Evolutionary conservation across 2,888 invertebrate species (phyloP).

Genomic region (Hyposoter didymator): DNA sequence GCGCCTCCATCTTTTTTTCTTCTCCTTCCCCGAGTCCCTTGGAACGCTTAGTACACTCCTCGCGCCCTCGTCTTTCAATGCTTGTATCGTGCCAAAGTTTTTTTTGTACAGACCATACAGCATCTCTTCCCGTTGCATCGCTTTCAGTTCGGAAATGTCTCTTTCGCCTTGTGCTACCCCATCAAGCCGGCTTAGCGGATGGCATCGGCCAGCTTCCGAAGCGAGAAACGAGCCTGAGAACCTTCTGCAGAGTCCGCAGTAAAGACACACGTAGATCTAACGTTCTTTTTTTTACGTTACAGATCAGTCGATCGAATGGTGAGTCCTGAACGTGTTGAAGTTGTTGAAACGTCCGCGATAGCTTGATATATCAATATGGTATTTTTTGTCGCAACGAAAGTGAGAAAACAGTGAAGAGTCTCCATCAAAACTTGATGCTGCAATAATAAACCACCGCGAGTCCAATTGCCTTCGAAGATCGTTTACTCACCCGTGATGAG

Average conservation of each 20-base stretch:
- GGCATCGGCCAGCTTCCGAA: constrained; percentile 21
- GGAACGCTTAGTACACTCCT: constrained; percentile 46
- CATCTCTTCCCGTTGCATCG: constrained; percentile 42
- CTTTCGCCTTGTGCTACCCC: constrained; percentile 18
- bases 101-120: not conserved
- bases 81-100: constrained; percentile 35
- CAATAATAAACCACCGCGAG: not conserved
- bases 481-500: not conserved
- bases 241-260: not conserved
- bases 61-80: constrained; percentile 44
- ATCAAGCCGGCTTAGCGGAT: constrained; percentile 21
- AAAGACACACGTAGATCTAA: not conserved
- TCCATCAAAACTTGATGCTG: not conserved
- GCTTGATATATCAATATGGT: not conserved
- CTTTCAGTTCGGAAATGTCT: constrained; percentile 18
- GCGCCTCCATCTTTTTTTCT: constrained; percentile 30
- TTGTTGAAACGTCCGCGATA: not conserved
- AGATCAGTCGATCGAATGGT: not conserved
- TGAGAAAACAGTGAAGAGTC: not conserved
- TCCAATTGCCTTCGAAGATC: not conserved
- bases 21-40: constrained; percentile 32
- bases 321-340: too few species aligned
- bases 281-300: not conserved
- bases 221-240: not conserved
- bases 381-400: not conserved